Evolutionary conservation across 1,140 invertebrate species (phyloP).

Genomic region (Aphelenchoides besseyi): DNA sequence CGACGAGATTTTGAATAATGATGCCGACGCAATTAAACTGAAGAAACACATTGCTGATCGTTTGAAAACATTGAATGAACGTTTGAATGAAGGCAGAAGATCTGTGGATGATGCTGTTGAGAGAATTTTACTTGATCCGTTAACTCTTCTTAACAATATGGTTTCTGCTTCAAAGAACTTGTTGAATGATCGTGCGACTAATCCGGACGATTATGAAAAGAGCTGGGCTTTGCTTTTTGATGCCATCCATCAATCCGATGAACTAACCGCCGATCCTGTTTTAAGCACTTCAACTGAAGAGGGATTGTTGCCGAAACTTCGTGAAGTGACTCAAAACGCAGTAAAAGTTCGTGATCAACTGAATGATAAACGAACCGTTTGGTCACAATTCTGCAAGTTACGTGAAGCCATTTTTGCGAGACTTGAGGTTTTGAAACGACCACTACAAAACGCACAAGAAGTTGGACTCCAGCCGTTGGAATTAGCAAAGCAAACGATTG

Average conservation of each 20-base stretch:
- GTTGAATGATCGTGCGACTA: neutral
- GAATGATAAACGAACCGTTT: neutral
- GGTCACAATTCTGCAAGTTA: conserved; percentile 14
- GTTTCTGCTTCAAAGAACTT: neutral
- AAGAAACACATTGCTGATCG: conserved; percentile 6
- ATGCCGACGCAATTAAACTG: neutral
- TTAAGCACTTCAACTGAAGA: neutral
- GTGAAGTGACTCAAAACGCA: neutral
- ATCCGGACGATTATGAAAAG: conserved; percentile 2
- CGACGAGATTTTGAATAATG: neutral
- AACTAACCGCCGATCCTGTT: neutral
- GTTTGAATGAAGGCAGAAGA: neutral
- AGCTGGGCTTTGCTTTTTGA: neutral
- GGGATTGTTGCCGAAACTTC: neutral
- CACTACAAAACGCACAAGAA: neutral
- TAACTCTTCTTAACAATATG: neutral
- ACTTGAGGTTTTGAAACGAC: conserved; percentile 9
- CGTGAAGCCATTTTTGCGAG: neutral
- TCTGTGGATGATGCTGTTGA: neutral
- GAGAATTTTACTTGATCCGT: neutral
- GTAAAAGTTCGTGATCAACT: neutral
- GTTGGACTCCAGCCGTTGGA: neutral
- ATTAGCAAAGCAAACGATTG: neutral
- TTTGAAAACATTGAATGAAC: neutral
- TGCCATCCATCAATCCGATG: neutral